Base-by-base conservation (phyloP, 2,888 invertebrate species). In the Ichneumoninae sp. region DNA sequence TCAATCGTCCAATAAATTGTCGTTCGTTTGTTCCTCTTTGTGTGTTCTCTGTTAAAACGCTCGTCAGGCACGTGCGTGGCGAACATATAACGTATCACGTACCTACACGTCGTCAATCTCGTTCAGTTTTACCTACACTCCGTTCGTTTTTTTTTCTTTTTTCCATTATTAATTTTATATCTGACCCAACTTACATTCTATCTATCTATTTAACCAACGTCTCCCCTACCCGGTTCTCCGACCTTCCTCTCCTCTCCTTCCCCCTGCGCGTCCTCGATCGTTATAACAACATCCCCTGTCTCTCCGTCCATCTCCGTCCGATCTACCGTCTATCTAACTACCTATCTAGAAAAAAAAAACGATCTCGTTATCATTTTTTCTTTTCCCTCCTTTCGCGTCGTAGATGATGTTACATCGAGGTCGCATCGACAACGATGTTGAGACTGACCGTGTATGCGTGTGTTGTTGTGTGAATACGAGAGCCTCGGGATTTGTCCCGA, bases 31-130 rank as follows among this genome's bases (percentile, higher is more conserved):
- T 81, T 80, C 44, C 57, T 63, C 66, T 78, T 81, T 75, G 33
- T 54, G 36, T 77, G 13, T 77, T 52, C 65, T 73, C 54, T n/a
- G 70, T 68, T 54, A 33, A 69, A 82, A 65, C 80, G 80, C 68
- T 83, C 85, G 77, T 85, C 80, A 85, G 86, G 81, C 84, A 87
- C 86, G 83, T 83, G 85, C 83, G 81, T 86, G 87, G 74, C 83
- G 83, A 88, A 84, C 87, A 88, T 86, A 87, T 84, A 87, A 86
- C 82, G 82, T 86, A 81, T 81, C 84, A 86, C 86, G 86, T 83
- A 87, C 78, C 84, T 70, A 54, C 50, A n/a, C 71, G 68, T 40
- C 75, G 26, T 70, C 78, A 66, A 75, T 71, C 54, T 78, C 52
- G 63, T 69, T 73, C 60, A 63, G 22, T 66, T 65, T 63, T 83